Evolutionary conservation across 2,113 vertebrate species (phyloP).

Genomic region (Illadopsis cleaveri): DNA sequence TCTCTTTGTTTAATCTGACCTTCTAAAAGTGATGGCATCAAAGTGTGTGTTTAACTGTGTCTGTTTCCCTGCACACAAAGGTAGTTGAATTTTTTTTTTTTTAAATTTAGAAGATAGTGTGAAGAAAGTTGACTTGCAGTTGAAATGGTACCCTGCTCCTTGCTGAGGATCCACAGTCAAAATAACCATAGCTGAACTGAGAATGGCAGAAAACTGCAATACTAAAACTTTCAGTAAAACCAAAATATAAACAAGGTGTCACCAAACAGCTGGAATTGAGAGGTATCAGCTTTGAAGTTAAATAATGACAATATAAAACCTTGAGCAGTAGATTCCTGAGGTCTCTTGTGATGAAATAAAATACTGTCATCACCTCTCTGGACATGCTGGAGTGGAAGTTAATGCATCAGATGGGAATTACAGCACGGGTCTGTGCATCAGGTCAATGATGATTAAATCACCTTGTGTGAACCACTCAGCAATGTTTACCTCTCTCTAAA

Average conservation of each 20-base stretch:
- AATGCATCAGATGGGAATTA: neutral
- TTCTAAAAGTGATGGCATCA: neutral
- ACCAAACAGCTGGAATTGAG: slow-evolving; percentile 26
- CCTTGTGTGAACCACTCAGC: slow-evolving; percentile 15
- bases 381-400: neutral
- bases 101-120: neutral
- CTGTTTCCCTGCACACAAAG: neutral
- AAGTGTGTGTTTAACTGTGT: neutral
- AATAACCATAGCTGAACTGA: neutral
- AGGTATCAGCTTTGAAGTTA: neutral
- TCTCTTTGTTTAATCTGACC: neutral
- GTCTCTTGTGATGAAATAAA: neutral
- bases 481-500: neutral
- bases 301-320: neutral
- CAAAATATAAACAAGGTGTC: neutral
- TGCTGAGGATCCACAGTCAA: neutral
- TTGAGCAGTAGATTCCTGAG: neutral
- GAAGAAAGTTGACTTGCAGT: neutral
- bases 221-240: neutral
- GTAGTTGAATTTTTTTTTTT: neutral
- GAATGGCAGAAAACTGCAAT: neutral
- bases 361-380: neutral
- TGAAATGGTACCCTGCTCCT: neutral
- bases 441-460: slow-evolving; percentile 12
- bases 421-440: neutral